Conservation (phyloP, 1,140 invertebrate species). For the Callitettix versicolor region DNA sequence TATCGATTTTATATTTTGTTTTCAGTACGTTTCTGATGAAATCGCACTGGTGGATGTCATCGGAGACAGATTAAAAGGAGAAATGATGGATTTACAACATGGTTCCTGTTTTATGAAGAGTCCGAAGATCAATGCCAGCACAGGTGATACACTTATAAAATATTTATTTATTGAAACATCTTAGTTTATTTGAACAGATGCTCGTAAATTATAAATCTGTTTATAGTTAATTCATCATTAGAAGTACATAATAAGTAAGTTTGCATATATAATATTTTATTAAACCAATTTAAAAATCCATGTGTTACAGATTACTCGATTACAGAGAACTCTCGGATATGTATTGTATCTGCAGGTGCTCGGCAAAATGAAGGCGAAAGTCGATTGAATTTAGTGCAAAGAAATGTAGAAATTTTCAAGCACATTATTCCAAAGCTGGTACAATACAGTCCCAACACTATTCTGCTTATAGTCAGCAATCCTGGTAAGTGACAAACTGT, state of each 20-base stretch:
- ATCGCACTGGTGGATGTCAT: conserved; percentile 70
- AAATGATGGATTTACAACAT: conserved; percentile 82
- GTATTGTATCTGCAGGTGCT: conserved; percentile 80
- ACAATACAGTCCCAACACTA: conserved; percentile 74
- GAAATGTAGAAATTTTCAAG: conserved; percentile 84
- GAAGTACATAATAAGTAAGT: not conserved
- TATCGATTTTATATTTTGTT: too few species aligned
- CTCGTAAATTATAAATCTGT: too few species aligned
- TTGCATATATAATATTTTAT: not conserved
- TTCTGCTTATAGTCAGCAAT: conserved; percentile 82
- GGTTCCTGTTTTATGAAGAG: conserved; percentile 74
- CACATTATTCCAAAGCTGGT: conserved; percentile 70
- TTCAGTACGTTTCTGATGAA: conserved; percentile 66
- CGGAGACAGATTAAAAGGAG: conserved; percentile 73
- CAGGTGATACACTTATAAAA: too few species aligned
- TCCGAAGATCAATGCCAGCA: conserved; percentile 63
- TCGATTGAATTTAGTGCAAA: conserved; percentile 69
- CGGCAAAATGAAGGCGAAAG: conserved; percentile 79
- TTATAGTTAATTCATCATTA: not conserved
- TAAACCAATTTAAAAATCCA: not conserved
- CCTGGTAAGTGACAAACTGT: conserved; percentile 39
- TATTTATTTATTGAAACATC: too few species aligned
- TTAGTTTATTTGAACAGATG: too few species aligned
- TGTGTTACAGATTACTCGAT: conserved; percentile 55
- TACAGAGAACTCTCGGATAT: conserved; percentile 68